Evolutionary conservation across 2,888 invertebrate species (phyloP), one percentile per base, ranked within the genome.

Genomic region (Apamea crenata): DNA sequence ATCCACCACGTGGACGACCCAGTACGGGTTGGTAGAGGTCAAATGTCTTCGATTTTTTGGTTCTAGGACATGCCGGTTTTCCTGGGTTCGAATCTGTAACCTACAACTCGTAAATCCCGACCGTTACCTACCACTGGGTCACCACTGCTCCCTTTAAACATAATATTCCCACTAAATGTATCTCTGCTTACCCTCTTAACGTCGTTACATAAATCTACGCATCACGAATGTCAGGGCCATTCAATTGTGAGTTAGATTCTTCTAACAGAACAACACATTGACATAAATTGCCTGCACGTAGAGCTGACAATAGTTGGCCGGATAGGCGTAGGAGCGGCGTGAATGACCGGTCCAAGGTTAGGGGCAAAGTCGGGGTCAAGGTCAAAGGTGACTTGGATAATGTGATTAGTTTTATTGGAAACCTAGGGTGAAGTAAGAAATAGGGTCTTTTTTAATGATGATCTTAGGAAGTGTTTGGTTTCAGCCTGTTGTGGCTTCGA

Each of bases 291-390:
- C 56, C 77, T 85, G 76, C 78, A 84, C 75, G 86, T 79, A 85
- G 82, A 83, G 75, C 71, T 75, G 36, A 89, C 86, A 89, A 89
- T 89, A 88, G 87, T 78, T 74, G 82, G 36, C 89, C 89, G 89
- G 88, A 88, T 86, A 89, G 88, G 90, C 84, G 88, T 89, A 89
- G 89, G 89, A 87, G 86, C 76, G 76, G 69, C 78, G 88, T 81
- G 80, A 85, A 83, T 63, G 84, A 82, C 85, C 83, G 66, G 67
- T 53, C 40, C 82, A 88, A 83, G 89, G 87, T 87, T 78, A 80
- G n/a, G 61, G 72, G 61, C 32, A 72, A 74, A 80, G 81, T 73
- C 80, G 81, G 63, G 80, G 76, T 50, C 61, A 69, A 69, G 82
- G 80, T 63, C 61, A 29, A 67, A 77, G 25, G 61, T 65, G 44